Evolutionary conservation across 1,140 invertebrate species (phyloP).

Genomic region (Wiebesia pumilae): DNA sequence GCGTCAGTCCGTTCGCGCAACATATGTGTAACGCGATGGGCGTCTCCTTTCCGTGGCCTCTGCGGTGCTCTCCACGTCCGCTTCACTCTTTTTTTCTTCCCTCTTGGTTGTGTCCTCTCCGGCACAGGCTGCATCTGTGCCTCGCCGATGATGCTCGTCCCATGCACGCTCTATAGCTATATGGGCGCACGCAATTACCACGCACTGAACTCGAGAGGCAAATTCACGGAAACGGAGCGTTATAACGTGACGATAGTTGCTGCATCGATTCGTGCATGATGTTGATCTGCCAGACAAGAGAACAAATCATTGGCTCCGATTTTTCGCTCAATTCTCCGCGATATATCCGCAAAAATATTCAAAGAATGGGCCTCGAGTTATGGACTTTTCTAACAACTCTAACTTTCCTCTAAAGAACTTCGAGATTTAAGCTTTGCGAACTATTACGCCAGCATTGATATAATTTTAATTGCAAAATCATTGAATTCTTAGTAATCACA

Average conservation of each 20-base stretch:
- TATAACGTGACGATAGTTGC: background rate
- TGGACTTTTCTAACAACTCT: too few species aligned
- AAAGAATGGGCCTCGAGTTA: too few species aligned
- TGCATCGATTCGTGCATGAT: background rate
- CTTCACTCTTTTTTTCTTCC: background rate
- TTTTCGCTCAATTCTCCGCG: background rate
- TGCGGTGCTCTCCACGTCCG: conserved; percentile 58
- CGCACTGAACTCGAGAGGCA: background rate
- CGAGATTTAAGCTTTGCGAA: too few species aligned
- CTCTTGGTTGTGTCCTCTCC: background rate
- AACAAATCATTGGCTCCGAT: background rate
- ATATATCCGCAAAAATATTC: too few species aligned
- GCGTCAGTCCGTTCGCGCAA: conserved; percentile 49
- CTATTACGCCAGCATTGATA: too few species aligned
- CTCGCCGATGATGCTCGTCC: background rate
- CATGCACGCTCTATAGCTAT: background rate
- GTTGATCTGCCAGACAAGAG: too few species aligned
- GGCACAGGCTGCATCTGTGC: background rate
- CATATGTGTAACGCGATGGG: conserved; percentile 67
- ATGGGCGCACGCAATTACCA: background rate
- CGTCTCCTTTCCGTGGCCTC: conserved; percentile 58
- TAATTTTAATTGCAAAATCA: too few species aligned
- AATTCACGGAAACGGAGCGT: background rate
- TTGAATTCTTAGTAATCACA: too few species aligned
- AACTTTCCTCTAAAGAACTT: too few species aligned